Conservation (phyloP, 2,113 vertebrate genomes). For the Isichthys henryi region DNA sequence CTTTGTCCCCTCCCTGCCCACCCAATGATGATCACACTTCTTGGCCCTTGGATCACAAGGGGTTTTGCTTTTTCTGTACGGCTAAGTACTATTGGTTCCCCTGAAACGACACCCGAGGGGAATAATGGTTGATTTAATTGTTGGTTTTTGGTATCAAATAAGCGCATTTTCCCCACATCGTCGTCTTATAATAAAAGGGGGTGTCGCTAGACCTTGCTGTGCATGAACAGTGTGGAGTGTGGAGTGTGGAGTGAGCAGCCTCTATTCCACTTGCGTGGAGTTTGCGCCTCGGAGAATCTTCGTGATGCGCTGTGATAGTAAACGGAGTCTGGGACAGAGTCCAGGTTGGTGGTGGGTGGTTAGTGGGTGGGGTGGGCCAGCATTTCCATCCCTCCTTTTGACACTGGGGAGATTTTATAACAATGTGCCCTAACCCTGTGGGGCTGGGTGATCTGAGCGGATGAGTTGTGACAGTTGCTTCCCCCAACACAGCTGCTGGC, state of each 20-base stretch:
- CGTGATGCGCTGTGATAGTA: too few species aligned
- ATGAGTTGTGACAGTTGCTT: constrained; percentile 22
- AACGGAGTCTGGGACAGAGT: neutral
- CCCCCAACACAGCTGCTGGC: constrained; percentile 21
- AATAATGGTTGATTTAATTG: neutral
- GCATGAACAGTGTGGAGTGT: neutral
- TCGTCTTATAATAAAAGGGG: neutral
- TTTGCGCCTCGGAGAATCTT: neutral
- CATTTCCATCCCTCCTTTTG: neutral
- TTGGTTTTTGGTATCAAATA: neutral
- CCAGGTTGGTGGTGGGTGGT: neutral
- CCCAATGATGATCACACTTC: neutral
- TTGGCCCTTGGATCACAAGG: neutral
- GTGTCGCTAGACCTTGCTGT: neutral
- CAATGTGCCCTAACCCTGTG: neutral
- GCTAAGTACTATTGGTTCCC: neutral
- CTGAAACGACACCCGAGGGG: neutral
- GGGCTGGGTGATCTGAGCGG: constrained; percentile 18
- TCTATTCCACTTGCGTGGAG: neutral
- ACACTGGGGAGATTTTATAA: constrained; percentile 13
- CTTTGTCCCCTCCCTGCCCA: neutral
- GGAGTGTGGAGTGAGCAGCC: neutral
- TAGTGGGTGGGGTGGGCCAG: neutral
- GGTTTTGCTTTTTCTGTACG: neutral
- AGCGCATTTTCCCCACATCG: neutral